Evolutionary conservation across 2,797 vertebrate genomes (phyloP).

Genomic region (Amblyraja radiata): DNA sequence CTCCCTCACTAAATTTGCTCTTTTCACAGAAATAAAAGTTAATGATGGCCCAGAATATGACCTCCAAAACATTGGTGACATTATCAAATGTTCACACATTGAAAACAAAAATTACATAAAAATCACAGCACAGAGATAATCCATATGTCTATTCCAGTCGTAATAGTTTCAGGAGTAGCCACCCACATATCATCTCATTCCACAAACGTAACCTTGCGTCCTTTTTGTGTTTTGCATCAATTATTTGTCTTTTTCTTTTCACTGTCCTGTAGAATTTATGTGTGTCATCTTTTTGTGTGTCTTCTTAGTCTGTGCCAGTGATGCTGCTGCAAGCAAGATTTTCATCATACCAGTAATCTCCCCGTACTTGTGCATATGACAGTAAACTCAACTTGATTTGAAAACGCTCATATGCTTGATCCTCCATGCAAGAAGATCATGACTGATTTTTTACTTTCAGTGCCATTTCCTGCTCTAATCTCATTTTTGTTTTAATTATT

Average conservation of each 20-base stretch:
- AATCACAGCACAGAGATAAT: neutral
- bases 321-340: too few species aligned
- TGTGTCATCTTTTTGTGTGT: too few species aligned
- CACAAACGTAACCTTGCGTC: neutral
- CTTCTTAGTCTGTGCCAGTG: too few species aligned
- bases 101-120: neutral
- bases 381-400: neutral
- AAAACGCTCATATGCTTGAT: neutral
- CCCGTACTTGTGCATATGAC: too few species aligned
- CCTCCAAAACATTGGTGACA: neutral
- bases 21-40: neutral
- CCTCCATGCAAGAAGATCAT: too few species aligned
- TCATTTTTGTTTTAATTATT: too few species aligned
- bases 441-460: too few species aligned
- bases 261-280: too few species aligned
- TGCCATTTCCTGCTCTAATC: too few species aligned
- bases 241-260: too few species aligned
- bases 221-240: neutral
- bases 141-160: neutral
- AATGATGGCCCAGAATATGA: neutral
- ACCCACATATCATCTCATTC: neutral
- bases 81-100: neutral
- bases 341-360: too few species aligned
- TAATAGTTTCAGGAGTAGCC: neutral
- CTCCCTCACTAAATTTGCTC: too few species aligned